Percentiles rank a stretch among this genome's conserved stretches.
These are phyloP conservation scores for Megalonaias nervosa DNA, from an alignment of 1,140 invertebrate species.

Conservation along the genomic window DNA sequence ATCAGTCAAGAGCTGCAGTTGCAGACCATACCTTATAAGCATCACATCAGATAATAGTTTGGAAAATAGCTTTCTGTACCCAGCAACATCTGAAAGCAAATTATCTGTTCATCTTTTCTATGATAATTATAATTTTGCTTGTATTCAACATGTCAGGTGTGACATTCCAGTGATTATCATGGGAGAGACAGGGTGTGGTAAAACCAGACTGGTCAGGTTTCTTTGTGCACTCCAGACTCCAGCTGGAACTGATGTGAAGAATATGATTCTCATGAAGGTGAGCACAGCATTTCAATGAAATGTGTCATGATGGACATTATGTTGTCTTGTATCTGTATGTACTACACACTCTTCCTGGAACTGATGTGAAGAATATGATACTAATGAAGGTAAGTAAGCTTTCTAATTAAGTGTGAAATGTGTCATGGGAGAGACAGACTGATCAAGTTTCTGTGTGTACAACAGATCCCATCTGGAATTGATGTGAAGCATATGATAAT, in stretches of 20 bases:
- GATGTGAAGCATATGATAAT: no score
- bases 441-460: no score
- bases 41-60: no score
- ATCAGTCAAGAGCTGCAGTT: no score
- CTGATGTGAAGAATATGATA: slow-evolving; percentile 3
- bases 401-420: slow-evolving; percentile 49
- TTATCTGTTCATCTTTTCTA: no score
- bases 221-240: slow-evolving; percentile 49
- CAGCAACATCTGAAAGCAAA: no score
- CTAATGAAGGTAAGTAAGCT: slow-evolving; percentile 10
- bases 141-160: slow-evolving; percentile 36
- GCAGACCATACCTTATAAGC: no score
- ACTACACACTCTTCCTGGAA: slow-evolving; percentile 31
- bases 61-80: no score
- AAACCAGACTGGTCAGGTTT: slow-evolving; percentile 59
- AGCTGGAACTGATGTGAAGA: not conserved
- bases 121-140: no score
- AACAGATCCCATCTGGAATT: no score
- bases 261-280: slow-evolving; percentile 25
- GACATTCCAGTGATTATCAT: slow-evolving; percentile 64
- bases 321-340: slow-evolving; percentile 36
- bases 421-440: no score
- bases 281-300: not conserved
- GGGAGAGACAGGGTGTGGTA: slow-evolving; percentile 68
- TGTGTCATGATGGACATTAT: no score